Conservation (phyloP, 2,888 invertebrate genomes). For the Carcina quercana region DNA sequence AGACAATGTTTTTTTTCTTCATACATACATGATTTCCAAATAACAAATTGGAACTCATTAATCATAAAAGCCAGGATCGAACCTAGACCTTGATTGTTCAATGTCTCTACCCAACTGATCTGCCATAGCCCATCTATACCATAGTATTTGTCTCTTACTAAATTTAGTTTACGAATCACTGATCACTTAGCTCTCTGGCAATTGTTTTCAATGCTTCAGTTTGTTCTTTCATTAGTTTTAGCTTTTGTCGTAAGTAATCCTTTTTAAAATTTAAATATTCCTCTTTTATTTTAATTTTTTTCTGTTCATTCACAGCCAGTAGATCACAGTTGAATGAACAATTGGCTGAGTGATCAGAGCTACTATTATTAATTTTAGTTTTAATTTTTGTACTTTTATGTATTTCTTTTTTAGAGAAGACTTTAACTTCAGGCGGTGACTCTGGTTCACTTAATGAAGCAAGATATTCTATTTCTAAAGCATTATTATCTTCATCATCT, state of each 20-base stretch:
- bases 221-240: slow-evolving; percentile 52
- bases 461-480: slow-evolving; percentile 29
- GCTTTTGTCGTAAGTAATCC: slow-evolving; percentile 55
- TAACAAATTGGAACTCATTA: no score
- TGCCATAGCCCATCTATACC: no score
- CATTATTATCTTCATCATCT: slow-evolving; percentile 28
- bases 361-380: slow-evolving; percentile 24
- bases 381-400: slow-evolving; percentile 25
- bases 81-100: no score
- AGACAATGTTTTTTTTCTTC: no score
- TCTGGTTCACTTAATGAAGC: slow-evolving; percentile 41
- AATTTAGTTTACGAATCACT: no score
- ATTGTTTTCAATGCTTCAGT: slow-evolving; percentile 59
- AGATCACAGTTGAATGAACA: slow-evolving; percentile 55
- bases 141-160: no score
- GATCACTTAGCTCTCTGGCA: slow-evolving; percentile 40
- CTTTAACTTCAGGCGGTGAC: slow-evolving; percentile 42
- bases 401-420: slow-evolving; percentile 26
- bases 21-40: no score
- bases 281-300: slow-evolving; percentile 52
- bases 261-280: slow-evolving; percentile 61
- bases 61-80: no score
- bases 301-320: slow-evolving; percentile 47
- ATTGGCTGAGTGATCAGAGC: slow-evolving; percentile 28
- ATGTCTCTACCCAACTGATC: no score